Conservation (phyloP, 2,113 vertebrate species). For the Entomyzon cyanotis region DNA sequence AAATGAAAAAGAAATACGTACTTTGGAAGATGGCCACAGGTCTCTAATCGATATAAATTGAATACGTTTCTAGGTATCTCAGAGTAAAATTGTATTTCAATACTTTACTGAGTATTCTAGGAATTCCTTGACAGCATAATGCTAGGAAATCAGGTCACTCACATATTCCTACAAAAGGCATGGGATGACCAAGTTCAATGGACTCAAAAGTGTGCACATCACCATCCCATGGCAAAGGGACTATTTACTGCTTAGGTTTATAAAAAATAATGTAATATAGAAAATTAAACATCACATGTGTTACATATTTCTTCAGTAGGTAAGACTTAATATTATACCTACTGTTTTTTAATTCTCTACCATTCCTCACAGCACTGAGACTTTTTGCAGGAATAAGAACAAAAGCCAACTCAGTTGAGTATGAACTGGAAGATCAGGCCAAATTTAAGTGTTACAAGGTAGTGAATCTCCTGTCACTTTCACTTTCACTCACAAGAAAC, state of each 20-base stretch:
- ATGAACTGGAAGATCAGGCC: not conserved
- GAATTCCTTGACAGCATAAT: not conserved
- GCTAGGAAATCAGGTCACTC: not conserved
- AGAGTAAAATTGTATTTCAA: conserved; percentile 15
- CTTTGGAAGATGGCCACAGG: conserved; percentile 19
- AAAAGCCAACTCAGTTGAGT: not conserved
- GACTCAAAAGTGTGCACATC: not conserved
- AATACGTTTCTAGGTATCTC: not conserved
- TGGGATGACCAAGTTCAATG: not conserved
- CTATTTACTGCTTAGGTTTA: not conserved
- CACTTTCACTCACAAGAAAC: not conserved
- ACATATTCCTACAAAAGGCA: not conserved
- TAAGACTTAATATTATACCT: not conserved
- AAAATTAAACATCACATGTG: not conserved
- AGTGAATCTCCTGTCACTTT: not conserved
- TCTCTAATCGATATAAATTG: conserved; percentile 18
- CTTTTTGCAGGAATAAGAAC: not conserved
- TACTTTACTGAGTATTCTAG: conserved; percentile 4
- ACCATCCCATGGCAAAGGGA: not conserved
- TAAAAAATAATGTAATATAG: not conserved
- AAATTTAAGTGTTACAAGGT: not conserved
- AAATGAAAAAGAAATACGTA: conserved; percentile 20
- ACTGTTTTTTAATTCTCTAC: not conserved
- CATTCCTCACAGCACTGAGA: not conserved
- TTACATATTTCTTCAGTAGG: not conserved